Percentiles rank a stretch among this genome's conserved stretches.
Evolutionary conservation across 2,888 invertebrate genomes (phyloP).

Genomic region (Xylophagus ater): DNA sequence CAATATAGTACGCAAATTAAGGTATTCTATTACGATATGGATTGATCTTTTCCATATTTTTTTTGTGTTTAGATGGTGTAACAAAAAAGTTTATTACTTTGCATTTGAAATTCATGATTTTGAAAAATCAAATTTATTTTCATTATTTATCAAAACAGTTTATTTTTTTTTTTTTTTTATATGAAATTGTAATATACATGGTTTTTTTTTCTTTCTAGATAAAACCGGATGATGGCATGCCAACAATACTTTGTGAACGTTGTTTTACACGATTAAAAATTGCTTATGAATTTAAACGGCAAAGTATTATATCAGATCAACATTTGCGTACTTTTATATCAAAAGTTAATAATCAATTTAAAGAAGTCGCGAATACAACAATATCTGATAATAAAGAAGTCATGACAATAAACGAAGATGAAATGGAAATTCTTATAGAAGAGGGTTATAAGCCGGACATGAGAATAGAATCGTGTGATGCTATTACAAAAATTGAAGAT

Average conservation of each 20-base stretch:
- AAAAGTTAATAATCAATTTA: constrained; percentile 27
- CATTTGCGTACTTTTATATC: constrained; percentile 25
- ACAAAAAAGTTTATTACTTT: not conserved
- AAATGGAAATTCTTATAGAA: constrained; percentile 16
- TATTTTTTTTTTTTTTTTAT: not conserved
- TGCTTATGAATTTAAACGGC: constrained; percentile 25
- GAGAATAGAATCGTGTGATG: not conserved
- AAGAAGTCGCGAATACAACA: constrained; percentile 23
- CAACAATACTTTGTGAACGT: constrained; percentile 25
- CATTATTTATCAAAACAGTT: not conserved
- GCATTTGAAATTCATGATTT: too few species aligned
- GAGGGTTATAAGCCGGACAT: constrained; percentile 11
- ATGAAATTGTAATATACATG: not conserved
- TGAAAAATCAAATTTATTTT: too few species aligned
- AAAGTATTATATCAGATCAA: constrained; percentile 24
- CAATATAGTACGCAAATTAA: constrained; percentile 25
- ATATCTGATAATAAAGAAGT: constrained; percentile 6
- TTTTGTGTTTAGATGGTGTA: not conserved
- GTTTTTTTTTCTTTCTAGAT: constrained; percentile 19
- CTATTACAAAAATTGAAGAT: not conserved
- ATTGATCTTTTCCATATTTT: not conserved
- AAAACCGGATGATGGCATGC: constrained; percentile 25
- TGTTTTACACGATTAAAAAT: constrained; percentile 26
- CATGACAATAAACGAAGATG: constrained; percentile 15
- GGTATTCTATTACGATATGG: constrained; percentile 19